Conservation (phyloP, 2,888 invertebrate genomes). For the Danaus chrysippus region DNA sequence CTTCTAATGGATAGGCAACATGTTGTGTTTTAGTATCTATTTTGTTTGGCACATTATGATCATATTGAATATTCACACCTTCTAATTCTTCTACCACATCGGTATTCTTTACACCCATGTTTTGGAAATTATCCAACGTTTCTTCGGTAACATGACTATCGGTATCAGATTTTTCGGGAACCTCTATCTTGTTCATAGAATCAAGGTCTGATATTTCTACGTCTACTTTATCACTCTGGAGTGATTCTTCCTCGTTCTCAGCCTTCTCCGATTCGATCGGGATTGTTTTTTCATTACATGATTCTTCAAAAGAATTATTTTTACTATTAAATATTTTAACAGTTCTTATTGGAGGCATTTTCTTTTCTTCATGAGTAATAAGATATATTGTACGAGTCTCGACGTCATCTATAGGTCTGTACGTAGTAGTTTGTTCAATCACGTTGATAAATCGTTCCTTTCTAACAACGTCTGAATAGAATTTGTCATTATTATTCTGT, state of each 20-base stretch:
- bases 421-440: slow-evolving; percentile 55
- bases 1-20: slow-evolving; percentile 16
- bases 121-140: background rate
- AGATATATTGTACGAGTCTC: slow-evolving; percentile 79
- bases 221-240: background rate
- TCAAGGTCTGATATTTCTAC: background rate
- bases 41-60: background rate
- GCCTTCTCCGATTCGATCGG: background rate
- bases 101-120: background rate
- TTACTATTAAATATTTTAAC: slow-evolving; percentile 79
- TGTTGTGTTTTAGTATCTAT: too few relatives aligned
- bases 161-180: background rate
- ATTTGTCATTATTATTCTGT: slow-evolving; percentile 69
- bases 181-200: background rate
- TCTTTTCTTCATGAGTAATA: slow-evolving; percentile 86
- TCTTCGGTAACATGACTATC: background rate
- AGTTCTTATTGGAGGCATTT: slow-evolving; percentile 80
- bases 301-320: slow-evolving; percentile 75
- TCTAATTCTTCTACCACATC: background rate
- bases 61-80: background rate
- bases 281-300: slow-evolving; percentile 28
- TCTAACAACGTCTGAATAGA: slow-evolving; percentile 45
- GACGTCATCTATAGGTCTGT: slow-evolving; percentile 49
- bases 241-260: background rate
- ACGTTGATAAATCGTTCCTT: slow-evolving; percentile 53